Percentiles rank a stretch among this genome's conserved stretches.
Conservation (phyloP, 2,797 vertebrate genomes). For the Cyprinodon diabolis region DNA sequence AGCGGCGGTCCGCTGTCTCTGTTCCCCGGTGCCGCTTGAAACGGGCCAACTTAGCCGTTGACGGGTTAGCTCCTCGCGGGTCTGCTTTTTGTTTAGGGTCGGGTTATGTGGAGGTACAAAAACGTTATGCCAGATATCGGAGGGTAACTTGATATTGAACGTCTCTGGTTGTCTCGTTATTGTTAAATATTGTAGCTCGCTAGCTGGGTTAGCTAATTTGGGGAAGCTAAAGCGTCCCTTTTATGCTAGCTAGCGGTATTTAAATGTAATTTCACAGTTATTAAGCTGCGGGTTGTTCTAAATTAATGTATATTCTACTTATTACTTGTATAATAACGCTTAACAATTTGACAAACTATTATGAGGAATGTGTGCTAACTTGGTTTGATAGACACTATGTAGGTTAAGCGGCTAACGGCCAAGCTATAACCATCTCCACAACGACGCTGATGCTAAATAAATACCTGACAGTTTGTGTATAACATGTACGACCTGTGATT, state of each 20-base stretch:
- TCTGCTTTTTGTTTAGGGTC: not conserved
- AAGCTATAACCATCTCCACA: constrained; percentile 26
- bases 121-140: not conserved
- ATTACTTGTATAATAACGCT: not conserved
- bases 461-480: not conserved
- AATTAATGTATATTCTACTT: too few relatives aligned
- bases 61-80: not conserved
- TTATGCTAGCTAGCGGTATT: constrained; percentile 21
- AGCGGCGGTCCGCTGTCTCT: constrained; percentile 66
- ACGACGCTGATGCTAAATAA: constrained; percentile 1
- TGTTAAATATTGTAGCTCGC: constrained; percentile 6
- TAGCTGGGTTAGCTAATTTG: constrained; percentile 48
- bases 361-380: not conserved
- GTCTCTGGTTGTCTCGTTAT: not conserved
- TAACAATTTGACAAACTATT: not conserved
- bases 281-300: not conserved
- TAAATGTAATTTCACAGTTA: not conserved
- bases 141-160: fast-evolving
- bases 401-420: constrained; percentile 36
- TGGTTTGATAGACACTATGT: constrained; percentile 57
- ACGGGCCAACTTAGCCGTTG: constrained; percentile 42
- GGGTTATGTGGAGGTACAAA: not conserved
- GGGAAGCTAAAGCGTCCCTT: constrained; percentile 8
- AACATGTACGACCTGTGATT: fast-evolving
- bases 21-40: constrained; percentile 25